phyloP scores from a whole-genome alignment of 1,140 invertebrate species.

The Bicyclus anynana region DNA sequence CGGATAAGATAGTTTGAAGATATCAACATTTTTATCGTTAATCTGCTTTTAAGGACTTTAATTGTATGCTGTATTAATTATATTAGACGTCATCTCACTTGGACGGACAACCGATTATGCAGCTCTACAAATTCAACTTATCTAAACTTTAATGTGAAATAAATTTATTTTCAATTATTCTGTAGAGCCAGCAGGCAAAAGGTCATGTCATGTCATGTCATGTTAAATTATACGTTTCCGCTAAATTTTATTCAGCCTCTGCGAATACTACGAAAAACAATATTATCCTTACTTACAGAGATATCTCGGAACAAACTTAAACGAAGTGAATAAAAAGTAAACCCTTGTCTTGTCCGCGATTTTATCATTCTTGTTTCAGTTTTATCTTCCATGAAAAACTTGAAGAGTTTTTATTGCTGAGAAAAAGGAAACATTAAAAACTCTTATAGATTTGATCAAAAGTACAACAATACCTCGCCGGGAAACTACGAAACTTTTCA shows the following conservation, averaged over 20 bases:
- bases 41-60: too few relatives aligned
- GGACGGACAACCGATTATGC: too few relatives aligned
- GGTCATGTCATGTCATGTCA: too few relatives aligned
- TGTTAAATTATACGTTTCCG: too few relatives aligned
- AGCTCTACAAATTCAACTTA: too few relatives aligned
- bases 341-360: not conserved
- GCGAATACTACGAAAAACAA: not conserved
- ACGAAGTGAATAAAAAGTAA: not conserved
- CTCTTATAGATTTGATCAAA: slow-evolving; percentile 12
- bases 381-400: slow-evolving; percentile 2
- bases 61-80: too few relatives aligned
- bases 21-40: too few relatives aligned
- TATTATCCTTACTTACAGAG: not conserved
- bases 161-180: too few relatives aligned
- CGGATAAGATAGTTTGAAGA: too few relatives aligned
- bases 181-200: too few relatives aligned
- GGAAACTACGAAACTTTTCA: not conserved
- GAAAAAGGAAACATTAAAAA: slow-evolving; percentile 9
- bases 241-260: slow-evolving; percentile 2
- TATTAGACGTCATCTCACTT: too few relatives aligned
- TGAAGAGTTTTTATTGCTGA: not conserved
- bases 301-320: not conserved
- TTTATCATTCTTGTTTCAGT: slow-evolving; percentile 6
- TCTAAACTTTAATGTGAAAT: too few relatives aligned
- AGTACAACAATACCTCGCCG: slow-evolving; percentile 3